Evolutionary conservation across 2,888 invertebrate genomes (phyloP).

Genomic region (Philaethria dido): DNA sequence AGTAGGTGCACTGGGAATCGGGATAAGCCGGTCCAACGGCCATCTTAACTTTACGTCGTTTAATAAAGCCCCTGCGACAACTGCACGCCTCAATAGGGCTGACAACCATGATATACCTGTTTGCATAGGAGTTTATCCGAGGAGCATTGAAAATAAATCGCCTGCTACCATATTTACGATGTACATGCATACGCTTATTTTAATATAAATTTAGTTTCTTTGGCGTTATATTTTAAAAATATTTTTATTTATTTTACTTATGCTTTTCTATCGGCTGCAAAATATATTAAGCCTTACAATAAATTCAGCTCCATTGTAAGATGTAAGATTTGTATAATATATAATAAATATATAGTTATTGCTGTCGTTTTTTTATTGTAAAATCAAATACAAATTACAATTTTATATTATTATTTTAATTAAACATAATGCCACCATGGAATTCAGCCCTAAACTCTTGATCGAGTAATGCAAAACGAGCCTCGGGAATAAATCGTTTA

Average conservation of each 20-base stretch:
- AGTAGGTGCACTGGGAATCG: conserved; percentile 71
- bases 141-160: conserved; percentile 44
- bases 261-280: neutral
- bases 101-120: conserved; percentile 47
- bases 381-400: neutral
- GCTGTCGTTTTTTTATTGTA: neutral
- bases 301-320: neutral
- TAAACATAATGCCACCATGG: too few species aligned
- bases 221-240: neutral
- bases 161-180: conserved; percentile 44
- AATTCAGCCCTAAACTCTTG: conserved; percentile 75
- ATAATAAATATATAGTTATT: neutral
- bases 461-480: conserved; percentile 82
- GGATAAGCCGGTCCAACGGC: conserved; percentile 81
- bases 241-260: neutral
- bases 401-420: too few species aligned
- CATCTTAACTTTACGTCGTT: conserved; percentile 76
- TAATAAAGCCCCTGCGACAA: conserved; percentile 80
- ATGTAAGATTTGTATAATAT: neutral
- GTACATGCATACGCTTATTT: conserved; percentile 43
- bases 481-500: conserved; percentile 82
- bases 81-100: conserved; percentile 69
- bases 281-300: neutral
- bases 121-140: conserved; percentile 40
- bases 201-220: conserved; percentile 22